Evolutionary conservation across 2,888 invertebrate genomes (phyloP), one percentile per base, ranked within the genome.

Genomic region (Andrena dorsata): DNA sequence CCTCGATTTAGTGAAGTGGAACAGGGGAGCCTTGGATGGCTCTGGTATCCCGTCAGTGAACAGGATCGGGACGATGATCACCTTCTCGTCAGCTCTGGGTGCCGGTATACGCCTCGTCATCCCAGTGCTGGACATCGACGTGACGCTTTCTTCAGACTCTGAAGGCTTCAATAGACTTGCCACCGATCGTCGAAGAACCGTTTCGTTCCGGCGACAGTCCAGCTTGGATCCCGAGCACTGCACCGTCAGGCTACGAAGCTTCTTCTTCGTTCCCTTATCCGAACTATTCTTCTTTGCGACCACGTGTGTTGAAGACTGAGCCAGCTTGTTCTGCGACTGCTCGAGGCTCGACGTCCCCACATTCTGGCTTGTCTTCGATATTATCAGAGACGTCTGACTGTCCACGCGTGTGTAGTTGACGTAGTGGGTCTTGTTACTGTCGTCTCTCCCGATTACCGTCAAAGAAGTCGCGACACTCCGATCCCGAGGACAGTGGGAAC

Each of bases 31-130:
- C 69, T 71, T 76, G 0, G 80, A 58, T 0, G 84, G 51, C n/a
- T 86, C 81, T 1, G 89, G 84, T 13, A 86, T 77, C 8, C 80
- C 84, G 0, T 85, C 73, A 8, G 86, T 84, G 66, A 86, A 87
- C 26, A 87, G 32, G 0, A 90, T 80, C 8, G 90, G 91, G 0
- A 90, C 89, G 0, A 90, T 85, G 13, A 84, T 75, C 32, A 90
- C 82, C 60, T 84, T 89, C 20, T 90, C 88, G 1, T 63, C 64
- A 0, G 30, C 16, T 6, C 65, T 26, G 5, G 53, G 4, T 16
- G 41, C 16, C 2, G 47, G n/a, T 8, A 68, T 23, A 8, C 56
- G 23, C 2, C 20, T 49, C 2, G 26, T 6, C 4, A 56, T 10
- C 1, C 20, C 58, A 0, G 6, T 28, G 23, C 7, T 30, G 3